phyloP scores from a whole-genome alignment of 1,140 invertebrate genomes.

The Liolophura sinensis region DNA sequence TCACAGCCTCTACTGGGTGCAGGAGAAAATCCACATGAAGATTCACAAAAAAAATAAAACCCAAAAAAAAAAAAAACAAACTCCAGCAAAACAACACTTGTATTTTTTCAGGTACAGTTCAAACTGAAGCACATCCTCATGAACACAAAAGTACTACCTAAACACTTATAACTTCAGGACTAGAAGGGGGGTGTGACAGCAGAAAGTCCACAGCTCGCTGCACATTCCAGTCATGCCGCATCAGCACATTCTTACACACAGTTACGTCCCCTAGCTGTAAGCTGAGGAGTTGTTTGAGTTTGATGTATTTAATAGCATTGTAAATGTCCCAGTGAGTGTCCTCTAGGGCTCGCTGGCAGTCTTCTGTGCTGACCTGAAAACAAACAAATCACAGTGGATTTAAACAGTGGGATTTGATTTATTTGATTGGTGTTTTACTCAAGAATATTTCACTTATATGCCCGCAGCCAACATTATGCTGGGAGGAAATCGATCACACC shows the following conservation, averaged over 20 bases:
- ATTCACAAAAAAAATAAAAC: too few relatives aligned
- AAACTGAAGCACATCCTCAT: neutral
- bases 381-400: constrained; percentile 5
- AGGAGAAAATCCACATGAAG: too few relatives aligned
- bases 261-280: constrained; percentile 48
- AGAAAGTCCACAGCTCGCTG: constrained; percentile 56
- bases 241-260: constrained; percentile 53
- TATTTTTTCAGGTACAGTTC: neutral
- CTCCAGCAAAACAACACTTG: too few relatives aligned
- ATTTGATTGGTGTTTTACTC: too few relatives aligned
- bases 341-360: constrained; percentile 80
- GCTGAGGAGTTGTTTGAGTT: constrained; percentile 67
- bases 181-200: constrained; percentile 33
- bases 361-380: constrained; percentile 72
- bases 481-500: too few relatives aligned
- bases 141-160: constrained; percentile 9
- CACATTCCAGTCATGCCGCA: constrained; percentile 56
- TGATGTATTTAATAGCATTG: constrained; percentile 83
- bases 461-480: too few relatives aligned
- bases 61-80: too few relatives aligned
- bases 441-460: too few relatives aligned
- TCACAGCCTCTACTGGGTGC: too few relatives aligned
- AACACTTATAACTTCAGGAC: constrained; percentile 45
- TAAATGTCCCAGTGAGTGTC: constrained; percentile 87
- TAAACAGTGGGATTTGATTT: too few relatives aligned